Percentiles rank a stretch among this genome's conserved stretches.
Conservation (phyloP, 64 coral and sea anemone genomes). For the Platygyra sinensis region DNA sequence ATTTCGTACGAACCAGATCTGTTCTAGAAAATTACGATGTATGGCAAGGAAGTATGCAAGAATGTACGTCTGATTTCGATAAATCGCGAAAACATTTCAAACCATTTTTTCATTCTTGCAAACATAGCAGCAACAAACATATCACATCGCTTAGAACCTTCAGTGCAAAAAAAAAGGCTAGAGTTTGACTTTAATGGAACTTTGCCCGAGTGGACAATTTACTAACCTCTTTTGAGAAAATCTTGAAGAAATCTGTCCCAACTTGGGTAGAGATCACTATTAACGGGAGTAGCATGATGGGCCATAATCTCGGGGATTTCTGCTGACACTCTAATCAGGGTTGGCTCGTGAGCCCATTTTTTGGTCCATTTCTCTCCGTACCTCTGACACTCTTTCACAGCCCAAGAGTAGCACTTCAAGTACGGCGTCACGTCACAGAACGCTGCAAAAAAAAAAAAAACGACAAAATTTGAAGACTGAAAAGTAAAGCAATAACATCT, state of each 20-base stretch:
- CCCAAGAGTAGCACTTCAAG: conserved; percentile 82
- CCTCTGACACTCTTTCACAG: conserved; percentile 88
- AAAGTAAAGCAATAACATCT: not conserved
- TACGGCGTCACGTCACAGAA: conserved; percentile 89
- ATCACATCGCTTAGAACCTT: too few species aligned
- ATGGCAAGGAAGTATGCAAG: too few species aligned
- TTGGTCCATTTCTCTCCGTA: conserved; percentile 99
- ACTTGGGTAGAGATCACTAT: conserved; percentile 73
- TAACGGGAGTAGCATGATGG: conserved; percentile 70
- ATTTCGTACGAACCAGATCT: too few species aligned
- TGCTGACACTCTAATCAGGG: conserved; percentile 84
- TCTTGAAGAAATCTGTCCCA: conserved; percentile 83
- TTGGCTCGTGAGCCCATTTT: conserved; percentile 98
- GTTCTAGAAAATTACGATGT: too few species aligned
- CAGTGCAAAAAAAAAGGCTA: too few species aligned
- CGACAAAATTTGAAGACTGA: not conserved
- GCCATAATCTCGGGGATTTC: conserved; percentile 89
- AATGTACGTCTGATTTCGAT: too few species aligned
- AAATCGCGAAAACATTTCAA: too few species aligned
- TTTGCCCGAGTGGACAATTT: not conserved
- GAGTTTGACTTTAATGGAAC: too few species aligned
- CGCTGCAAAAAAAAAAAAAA: conserved; percentile 38
- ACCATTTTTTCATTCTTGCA: too few species aligned
- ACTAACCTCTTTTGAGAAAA: conserved; percentile 90
- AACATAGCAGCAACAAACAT: too few species aligned